phyloP scores from a whole-genome alignment of 1,140 invertebrate genomes.

The Octopus sinensis region DNA sequence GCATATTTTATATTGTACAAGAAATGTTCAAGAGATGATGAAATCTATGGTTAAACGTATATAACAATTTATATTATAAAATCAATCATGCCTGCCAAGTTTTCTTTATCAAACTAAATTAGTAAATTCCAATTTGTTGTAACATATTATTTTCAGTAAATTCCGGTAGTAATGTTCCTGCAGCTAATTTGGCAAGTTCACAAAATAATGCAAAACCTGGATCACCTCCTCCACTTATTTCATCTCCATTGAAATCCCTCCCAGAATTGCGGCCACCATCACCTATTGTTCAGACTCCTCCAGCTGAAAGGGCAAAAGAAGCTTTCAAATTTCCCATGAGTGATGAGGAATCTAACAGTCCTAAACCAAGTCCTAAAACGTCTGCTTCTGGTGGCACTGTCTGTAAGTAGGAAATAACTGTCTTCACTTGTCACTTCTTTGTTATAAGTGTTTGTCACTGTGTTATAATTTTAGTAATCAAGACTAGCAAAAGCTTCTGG shows the following conservation, averaged over 20 bases:
- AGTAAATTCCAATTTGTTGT: neutral
- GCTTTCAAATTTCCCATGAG: slow-evolving; percentile 30
- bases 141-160: neutral
- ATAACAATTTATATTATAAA: too few species aligned
- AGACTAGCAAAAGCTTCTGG: too few species aligned
- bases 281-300: slow-evolving; percentile 26
- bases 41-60: too few species aligned
- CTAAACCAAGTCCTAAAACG: slow-evolving; percentile 43
- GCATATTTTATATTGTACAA: too few species aligned
- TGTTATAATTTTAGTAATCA: neutral
- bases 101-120: neutral
- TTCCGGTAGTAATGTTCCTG: slow-evolving; percentile 3
- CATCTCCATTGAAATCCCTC: slow-evolving; percentile 29
- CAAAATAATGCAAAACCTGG: slow-evolving; percentile 15
- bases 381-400: slow-evolving; percentile 46
- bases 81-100: too few species aligned
- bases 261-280: slow-evolving; percentile 31
- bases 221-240: slow-evolving; percentile 49
- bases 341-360: slow-evolving; percentile 38
- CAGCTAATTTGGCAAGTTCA: slow-evolving; percentile 1
- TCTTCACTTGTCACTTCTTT: neutral
- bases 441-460: neutral
- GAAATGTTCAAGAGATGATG: too few species aligned
- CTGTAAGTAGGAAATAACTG: slow-evolving; percentile 35
- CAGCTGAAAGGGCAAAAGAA: slow-evolving; percentile 23